Conservation (phyloP, 2,797 vertebrate genomes). For the Neostethus bicornis region DNA sequence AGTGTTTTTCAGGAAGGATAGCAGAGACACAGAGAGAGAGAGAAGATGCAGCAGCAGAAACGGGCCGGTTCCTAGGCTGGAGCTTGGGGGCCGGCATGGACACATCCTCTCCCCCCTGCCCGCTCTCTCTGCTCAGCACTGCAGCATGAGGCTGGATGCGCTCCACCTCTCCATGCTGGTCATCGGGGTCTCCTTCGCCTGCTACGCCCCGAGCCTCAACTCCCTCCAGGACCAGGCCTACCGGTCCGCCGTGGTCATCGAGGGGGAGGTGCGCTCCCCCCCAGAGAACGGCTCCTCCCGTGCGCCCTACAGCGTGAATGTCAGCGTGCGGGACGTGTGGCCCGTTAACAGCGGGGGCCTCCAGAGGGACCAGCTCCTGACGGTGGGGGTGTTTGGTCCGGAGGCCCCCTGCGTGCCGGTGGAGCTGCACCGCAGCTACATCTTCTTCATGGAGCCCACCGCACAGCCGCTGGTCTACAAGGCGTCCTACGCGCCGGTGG, state of each 20-base stretch:
- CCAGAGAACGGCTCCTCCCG: constrained; percentile 81
- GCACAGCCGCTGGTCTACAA: constrained; percentile 90
- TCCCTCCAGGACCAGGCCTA: constrained; percentile 95
- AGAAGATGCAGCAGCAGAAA: constrained; percentile 85
- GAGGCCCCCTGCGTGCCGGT: constrained; percentile 89
- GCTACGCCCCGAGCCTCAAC: constrained; percentile 93
- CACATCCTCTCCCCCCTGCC: constrained; percentile 86
- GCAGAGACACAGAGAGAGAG: constrained; percentile 66
- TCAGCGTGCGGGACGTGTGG: constrained; percentile 96
- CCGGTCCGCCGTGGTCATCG: constrained; percentile 92
- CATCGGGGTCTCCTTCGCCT: constrained; percentile 95
- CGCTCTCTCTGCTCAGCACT: constrained; percentile 85
- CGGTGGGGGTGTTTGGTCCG: constrained; percentile 87
- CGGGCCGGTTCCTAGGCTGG: constrained; percentile 85
- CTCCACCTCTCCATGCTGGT: constrained; percentile 94
- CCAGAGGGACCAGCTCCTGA: constrained; percentile 94
- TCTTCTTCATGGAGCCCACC: constrained; percentile 96
- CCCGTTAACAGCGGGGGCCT: constrained; percentile 93
- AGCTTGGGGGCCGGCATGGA: constrained; percentile 93
- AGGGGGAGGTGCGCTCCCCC: constrained; percentile 94
- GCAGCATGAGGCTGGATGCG: constrained; percentile 95
- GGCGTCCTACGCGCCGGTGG: constrained; percentile 90
- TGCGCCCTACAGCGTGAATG: constrained; percentile 87
- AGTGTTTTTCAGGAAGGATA: constrained; percentile 80
- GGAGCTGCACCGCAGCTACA: constrained; percentile 94